Percentiles rank a stretch among this genome's conserved stretches.
These are phyloP conservation scores for human (Homo sapiens) DNA, from an alignment of 2,113 vertebrate genomes.

Conservation along the genomic window DNA sequence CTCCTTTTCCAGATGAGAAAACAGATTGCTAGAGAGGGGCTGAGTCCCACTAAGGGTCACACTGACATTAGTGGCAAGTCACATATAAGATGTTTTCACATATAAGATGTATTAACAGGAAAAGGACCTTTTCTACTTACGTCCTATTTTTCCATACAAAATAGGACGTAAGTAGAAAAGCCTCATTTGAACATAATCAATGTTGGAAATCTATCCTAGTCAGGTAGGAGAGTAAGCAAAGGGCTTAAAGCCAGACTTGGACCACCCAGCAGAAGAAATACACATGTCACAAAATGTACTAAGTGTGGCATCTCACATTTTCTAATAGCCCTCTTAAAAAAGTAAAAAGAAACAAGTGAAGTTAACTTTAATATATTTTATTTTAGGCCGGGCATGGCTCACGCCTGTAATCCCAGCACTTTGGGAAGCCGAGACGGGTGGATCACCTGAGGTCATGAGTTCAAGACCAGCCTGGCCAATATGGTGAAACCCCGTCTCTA, in stretches of 20 bases:
- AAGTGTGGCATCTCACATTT: not conserved
- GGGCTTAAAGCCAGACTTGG: not conserved
- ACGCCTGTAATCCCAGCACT: no score
- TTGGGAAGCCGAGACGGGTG: no score
- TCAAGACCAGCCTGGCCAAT: no score
- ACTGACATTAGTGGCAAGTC: not conserved
- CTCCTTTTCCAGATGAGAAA: not conserved
- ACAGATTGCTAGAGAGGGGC: not conserved
- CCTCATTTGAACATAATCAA: not conserved
- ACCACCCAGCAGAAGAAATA: not conserved
- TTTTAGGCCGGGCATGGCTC: no score
- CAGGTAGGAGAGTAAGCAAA: not conserved
- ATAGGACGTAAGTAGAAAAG: no score
- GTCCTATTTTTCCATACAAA: no score
- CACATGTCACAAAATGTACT: accelerated
- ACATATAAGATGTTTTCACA: not conserved
- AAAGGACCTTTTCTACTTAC: no score
- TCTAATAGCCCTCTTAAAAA: not conserved
- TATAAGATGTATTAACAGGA: no score
- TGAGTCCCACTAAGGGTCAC: not conserved
- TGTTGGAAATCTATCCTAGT: not conserved
- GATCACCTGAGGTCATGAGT: no score
- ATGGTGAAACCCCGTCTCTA: no score
- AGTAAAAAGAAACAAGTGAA: not conserved
- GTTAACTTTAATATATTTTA: not conserved